A percentile compares a stretch with the other conserved stretches of the same genome.
Evolutionary conservation across 2,113 vertebrate genomes (phyloP).

Genomic region (Pterocles orientalis): DNA sequence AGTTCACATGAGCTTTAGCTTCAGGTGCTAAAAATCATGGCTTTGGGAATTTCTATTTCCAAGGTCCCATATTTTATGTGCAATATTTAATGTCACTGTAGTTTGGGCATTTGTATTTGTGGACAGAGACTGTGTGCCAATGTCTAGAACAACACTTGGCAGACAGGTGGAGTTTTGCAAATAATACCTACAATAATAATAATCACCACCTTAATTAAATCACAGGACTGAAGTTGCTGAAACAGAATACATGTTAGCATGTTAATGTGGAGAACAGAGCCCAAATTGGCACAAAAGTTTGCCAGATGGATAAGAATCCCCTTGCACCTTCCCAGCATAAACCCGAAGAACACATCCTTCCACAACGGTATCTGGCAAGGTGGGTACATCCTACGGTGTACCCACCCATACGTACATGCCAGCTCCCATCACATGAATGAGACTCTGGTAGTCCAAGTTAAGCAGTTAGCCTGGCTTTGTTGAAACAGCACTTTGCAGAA

Average conservation of each 20-base stretch:
- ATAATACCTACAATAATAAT: not conserved
- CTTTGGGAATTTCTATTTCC: not conserved
- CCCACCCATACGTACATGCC: not conserved
- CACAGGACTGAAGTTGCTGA: not conserved
- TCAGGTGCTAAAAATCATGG: not conserved
- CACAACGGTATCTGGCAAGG: fast-evolving
- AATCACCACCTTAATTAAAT: not conserved
- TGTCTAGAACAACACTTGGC: not conserved
- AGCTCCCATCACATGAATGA: not conserved
- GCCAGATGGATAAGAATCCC: not conserved
- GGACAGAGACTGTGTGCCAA: not conserved
- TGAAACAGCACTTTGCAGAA: not conserved
- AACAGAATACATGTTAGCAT: not conserved
- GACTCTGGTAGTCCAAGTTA: not conserved
- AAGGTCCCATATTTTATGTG: not conserved
- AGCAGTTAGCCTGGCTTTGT: not conserved
- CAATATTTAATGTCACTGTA: not conserved
- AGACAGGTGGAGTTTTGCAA: not conserved
- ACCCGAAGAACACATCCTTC: not conserved
- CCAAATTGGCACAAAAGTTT: not conserved
- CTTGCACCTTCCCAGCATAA: not conserved
- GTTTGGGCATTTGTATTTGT: not conserved
- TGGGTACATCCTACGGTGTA: not conserved
- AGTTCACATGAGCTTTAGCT: not conserved
- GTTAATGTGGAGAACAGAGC: not conserved